Percentiles rank a stretch among this genome's conserved stretches.
These are phyloP conservation scores for Albula goreensis DNA, from an alignment of 2,113 vertebrate species.

Conservation along the genomic window DNA sequence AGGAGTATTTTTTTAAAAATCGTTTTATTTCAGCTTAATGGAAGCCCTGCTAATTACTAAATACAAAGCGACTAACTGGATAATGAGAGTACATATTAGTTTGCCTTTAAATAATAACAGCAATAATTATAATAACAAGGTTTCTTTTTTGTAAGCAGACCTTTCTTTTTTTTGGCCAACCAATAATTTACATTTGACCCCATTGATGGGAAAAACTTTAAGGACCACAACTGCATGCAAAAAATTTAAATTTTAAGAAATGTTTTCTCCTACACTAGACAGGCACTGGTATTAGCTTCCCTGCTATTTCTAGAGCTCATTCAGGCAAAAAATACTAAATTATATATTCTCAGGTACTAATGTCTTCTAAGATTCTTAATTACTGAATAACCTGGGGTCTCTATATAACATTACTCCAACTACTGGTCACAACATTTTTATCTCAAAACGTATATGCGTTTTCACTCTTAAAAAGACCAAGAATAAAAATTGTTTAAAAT, in stretches of 20 bases:
- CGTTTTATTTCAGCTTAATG: constrained; percentile 74
- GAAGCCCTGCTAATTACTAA: constrained; percentile 72
- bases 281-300: constrained; percentile 56
- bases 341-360: constrained; percentile 58
- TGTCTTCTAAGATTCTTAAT: constrained; percentile 57
- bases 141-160: constrained; percentile 56
- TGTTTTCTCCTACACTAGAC: constrained; percentile 69
- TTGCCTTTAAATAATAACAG: constrained; percentile 61
- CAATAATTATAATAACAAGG: constrained; percentile 50
- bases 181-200: constrained; percentile 70
- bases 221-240: constrained; percentile 73
- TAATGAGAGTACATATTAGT: constrained; percentile 72
- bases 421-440: background rate
- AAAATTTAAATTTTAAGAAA: constrained; percentile 58
- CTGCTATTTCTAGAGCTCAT: constrained; percentile 72
- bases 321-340: constrained; percentile 67
- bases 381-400: constrained; percentile 34
- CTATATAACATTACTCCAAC: background rate
- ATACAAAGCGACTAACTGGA: constrained; percentile 74
- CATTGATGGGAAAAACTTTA: constrained; percentile 55
- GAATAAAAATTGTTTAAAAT: constrained; percentile 59
- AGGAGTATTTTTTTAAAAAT: constrained; percentile 61
- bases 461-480: constrained; percentile 55
- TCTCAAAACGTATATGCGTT: too few relatives aligned
- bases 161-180: constrained; percentile 68